Percentiles rank a stretch among this genome's conserved stretches.
Conservation (phyloP, 2,888 invertebrate species). For the Thera obeliscata region DNA sequence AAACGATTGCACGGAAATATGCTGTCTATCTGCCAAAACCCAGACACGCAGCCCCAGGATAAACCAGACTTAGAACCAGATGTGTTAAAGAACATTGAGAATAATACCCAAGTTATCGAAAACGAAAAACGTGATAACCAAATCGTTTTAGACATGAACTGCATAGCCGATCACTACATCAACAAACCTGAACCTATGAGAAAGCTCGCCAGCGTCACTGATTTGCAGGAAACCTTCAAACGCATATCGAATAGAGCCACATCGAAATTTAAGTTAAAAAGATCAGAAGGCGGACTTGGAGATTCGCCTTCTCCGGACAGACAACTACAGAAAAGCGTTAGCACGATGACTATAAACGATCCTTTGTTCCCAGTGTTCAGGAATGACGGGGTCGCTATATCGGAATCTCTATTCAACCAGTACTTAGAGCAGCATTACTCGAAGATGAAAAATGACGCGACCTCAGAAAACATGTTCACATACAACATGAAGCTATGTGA, state of each 20-base stretch:
- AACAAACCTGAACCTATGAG: conserved; percentile 76
- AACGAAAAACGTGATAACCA: conserved; percentile 70
- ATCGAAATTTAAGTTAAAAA: conserved; percentile 80
- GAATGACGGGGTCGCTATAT: conserved; percentile 88
- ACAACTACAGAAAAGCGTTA: conserved; percentile 64
- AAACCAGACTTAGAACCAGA: conserved; percentile 67
- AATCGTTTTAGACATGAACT: conserved; percentile 70
- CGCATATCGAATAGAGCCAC: conserved; percentile 83
- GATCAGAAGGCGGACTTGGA: conserved; percentile 55
- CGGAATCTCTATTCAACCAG: conserved; percentile 88
- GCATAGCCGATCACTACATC: conserved; percentile 79
- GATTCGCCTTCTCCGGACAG: conserved; percentile 66
- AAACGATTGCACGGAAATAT: conserved; percentile 89
- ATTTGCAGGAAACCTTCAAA: conserved; percentile 86
- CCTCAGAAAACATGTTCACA: conserved; percentile 73
- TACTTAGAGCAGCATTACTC: conserved; percentile 87
- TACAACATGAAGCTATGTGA: conserved; percentile 70
- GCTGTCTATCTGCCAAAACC: conserved; percentile 89
- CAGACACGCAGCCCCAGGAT: conserved; percentile 84
- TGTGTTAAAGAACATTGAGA: conserved; percentile 70
- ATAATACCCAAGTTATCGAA: conserved; percentile 62
- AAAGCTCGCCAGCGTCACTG: conserved; percentile 85
- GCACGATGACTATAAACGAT: conserved; percentile 90
- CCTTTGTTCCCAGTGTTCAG: conserved; percentile 91
- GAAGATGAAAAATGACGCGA: conserved; percentile 75